Conservation (phyloP, 2,113 vertebrate species). For the Grammomys surdaster region DNA sequence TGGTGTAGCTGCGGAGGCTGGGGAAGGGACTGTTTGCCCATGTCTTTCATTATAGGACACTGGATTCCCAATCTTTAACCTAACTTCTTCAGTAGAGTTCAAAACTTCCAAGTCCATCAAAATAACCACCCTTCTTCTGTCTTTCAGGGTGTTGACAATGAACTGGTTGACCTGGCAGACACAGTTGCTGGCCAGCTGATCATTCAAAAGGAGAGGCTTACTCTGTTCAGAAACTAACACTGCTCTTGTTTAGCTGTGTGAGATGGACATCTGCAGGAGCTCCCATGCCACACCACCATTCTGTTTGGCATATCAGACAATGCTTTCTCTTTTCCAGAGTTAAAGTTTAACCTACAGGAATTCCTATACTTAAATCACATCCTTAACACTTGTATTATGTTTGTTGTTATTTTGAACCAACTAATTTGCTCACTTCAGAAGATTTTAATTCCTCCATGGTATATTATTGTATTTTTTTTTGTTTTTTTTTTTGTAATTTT, state of each 20-base stretch:
- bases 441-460: neutral
- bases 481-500: too few species aligned
- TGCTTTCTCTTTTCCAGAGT: neutral
- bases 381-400: neutral
- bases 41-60: constrained; percentile 92
- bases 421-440: neutral
- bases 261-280: neutral
- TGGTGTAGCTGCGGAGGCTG: constrained; percentile 67
- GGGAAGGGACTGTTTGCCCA: constrained; percentile 76
- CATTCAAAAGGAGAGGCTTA: neutral
- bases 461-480: neutral
- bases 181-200: too few species aligned
- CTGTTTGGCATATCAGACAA: neutral
- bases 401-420: neutral
- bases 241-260: neutral
- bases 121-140: constrained; percentile 94
- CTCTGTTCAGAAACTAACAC: too few species aligned
- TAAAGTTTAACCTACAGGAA: neutral
- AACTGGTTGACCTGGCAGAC: too few species aligned
- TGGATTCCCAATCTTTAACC: constrained; percentile 93
- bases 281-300: neutral
- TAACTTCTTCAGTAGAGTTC: constrained; percentile 89
- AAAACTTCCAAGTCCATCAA: constrained; percentile 95
- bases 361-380: neutral
- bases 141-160: neutral